A percentile compares a stretch with the other conserved stretches of the same genome.
These are phyloP conservation scores for Eulacestoma nigropectus DNA, from an alignment of 2,113 vertebrate species.

Conservation along the genomic window DNA sequence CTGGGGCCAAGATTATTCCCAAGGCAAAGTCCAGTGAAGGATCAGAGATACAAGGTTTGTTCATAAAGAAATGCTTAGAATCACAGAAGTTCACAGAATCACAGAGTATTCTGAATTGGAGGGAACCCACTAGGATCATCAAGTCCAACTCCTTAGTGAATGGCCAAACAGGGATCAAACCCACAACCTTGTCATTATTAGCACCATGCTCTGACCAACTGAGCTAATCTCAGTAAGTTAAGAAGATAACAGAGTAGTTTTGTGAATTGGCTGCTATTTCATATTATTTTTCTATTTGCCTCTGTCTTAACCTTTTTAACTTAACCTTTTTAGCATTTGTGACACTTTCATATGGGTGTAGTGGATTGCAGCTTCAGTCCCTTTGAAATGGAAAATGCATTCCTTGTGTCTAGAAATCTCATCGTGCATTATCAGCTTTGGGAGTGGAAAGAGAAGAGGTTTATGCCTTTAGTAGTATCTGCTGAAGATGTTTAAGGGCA, in stretches of 20 bases:
- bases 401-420: neutral
- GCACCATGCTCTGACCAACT: neutral
- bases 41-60: neutral
- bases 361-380: neutral
- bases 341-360: neutral
- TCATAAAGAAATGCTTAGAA: neutral
- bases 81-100: neutral
- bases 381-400: neutral
- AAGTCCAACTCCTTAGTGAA: neutral
- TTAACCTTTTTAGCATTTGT: neutral
- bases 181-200: neutral
- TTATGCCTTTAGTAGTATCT: constrained; percentile 2
- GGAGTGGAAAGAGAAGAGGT: neutral
- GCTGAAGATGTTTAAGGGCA: neutral
- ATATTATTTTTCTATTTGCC: neutral
- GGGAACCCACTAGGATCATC: neutral
- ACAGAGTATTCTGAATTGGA: neutral
- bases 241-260: neutral
- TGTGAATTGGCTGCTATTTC: neutral
- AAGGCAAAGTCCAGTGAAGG: neutral
- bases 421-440: neutral
- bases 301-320: neutral
- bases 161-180: neutral
- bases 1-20: neutral
- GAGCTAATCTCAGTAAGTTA: neutral